These are phyloP conservation scores for Gambusia yucatana DNA, from an alignment of 2,797 vertebrate genomes.

Conservation along the genomic window DNA sequence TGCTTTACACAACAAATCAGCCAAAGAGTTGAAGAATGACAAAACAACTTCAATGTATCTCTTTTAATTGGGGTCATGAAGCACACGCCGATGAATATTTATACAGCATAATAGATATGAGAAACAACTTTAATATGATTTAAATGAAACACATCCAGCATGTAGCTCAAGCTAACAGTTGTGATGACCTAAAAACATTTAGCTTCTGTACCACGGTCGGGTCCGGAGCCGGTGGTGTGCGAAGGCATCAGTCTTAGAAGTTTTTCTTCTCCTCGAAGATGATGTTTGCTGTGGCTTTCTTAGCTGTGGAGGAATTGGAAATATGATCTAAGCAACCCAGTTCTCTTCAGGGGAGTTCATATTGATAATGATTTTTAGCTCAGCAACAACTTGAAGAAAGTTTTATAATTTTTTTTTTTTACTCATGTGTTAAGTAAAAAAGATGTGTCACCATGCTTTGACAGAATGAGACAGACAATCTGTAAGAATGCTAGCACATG, in stretches of 20 bases:
- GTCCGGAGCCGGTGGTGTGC: conserved; percentile 30
- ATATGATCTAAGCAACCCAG: background rate
- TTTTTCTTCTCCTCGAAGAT: conserved; percentile 96
- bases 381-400: background rate
- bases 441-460: too few relatives aligned
- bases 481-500: too few relatives aligned
- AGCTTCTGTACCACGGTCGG: conserved; percentile 44
- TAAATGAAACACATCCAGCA: conserved; percentile 38
- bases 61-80: conserved; percentile 63
- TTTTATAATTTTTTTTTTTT: too few relatives aligned
- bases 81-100: conserved; percentile 17
- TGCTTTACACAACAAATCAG: background rate
- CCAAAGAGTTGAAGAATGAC: background rate
- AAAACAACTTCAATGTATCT: conserved; percentile 9
- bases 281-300: conserved; percentile 92
- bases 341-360: background rate
- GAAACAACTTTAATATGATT: conserved; percentile 62
- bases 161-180: conserved; percentile 38
- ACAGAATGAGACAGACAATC: too few relatives aligned
- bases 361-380: background rate
- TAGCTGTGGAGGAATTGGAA: conserved; percentile 79
- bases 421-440: too few relatives aligned
- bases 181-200: conserved; percentile 55
- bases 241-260: conserved; percentile 71
- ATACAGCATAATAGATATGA: conserved; percentile 36